Conservation (phyloP, 1,140 invertebrate species). For the Pinna nobilis region DNA sequence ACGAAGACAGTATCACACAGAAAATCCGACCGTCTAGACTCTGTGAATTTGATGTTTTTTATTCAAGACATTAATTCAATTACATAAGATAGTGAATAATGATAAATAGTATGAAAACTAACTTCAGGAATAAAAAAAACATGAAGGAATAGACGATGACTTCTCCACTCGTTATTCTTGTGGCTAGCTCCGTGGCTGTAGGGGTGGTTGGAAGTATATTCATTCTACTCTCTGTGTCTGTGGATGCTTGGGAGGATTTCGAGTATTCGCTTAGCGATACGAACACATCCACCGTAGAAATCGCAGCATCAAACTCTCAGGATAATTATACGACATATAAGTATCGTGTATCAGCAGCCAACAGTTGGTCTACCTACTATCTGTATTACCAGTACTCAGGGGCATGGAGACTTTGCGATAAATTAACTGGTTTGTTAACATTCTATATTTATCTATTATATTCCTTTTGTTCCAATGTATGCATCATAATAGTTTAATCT, state of each 20-base stretch:
- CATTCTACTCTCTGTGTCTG: constrained; percentile 43
- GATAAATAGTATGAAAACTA: not conserved
- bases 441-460: no score
- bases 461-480: no score
- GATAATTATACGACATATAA: constrained; percentile 14
- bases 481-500: no score
- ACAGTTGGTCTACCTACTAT: constrained; percentile 1
- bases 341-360: not conserved
- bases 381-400: constrained; percentile 36
- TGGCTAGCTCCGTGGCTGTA: constrained; percentile 36
- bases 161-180: constrained; percentile 45
- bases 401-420: constrained; percentile 41
- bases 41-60: constrained; percentile 1
- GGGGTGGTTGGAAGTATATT: constrained; percentile 45
- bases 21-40: constrained; percentile 11
- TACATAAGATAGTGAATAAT: not conserved
- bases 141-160: constrained; percentile 26
- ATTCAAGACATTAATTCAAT: not conserved
- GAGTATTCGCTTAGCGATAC: constrained; percentile 4
- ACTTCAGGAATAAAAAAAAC: not conserved
- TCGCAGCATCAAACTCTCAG: constrained; percentile 13
- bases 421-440: constrained; percentile 37
- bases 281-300: constrained; percentile 17
- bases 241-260: constrained; percentile 45
- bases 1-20: no score